phyloP scores from a whole-genome alignment of 2,888 invertebrate genomes.

The Tigriopus californicus region DNA sequence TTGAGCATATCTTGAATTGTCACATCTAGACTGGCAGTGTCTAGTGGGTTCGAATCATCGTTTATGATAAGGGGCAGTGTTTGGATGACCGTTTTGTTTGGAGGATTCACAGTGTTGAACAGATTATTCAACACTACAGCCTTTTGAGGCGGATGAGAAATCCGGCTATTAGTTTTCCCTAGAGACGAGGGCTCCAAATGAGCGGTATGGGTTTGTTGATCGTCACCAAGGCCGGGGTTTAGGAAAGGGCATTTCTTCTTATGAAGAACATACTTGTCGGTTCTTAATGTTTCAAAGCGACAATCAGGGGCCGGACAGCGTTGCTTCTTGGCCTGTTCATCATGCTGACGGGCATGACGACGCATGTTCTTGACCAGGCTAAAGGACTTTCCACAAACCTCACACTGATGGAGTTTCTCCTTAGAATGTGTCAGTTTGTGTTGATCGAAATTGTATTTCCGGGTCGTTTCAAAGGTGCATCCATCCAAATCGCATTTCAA shows the following conservation, averaged over 20 bases:
- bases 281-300: conserved; percentile 32
- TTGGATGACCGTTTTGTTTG: conserved; percentile 2
- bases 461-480: conserved; percentile 31
- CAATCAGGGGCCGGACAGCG: conserved; percentile 30
- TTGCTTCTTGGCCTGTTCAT: conserved; percentile 22
- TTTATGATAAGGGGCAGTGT: not conserved
- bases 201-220: not conserved
- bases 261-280: conserved; percentile 37
- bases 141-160: not conserved
- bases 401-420: conserved; percentile 31
- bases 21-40: no score
- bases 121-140: not conserved
- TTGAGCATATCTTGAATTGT: no score
- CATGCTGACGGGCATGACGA: conserved; percentile 27
- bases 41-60: no score
- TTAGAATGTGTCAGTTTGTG: conserved; percentile 10
- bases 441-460: conserved; percentile 23
- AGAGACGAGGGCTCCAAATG: not conserved
- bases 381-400: conserved; percentile 37
- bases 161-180: not conserved
- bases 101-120: conserved; percentile 2
- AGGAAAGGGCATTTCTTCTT: conserved; percentile 26
- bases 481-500: conserved; percentile 32
- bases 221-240: not conserved
- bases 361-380: conserved; percentile 36